Evolutionary conservation across 2,113 vertebrate genomes (phyloP), one percentile per base, ranked within the genome.

Genomic region (Rhinolophus sinicus): DNA sequence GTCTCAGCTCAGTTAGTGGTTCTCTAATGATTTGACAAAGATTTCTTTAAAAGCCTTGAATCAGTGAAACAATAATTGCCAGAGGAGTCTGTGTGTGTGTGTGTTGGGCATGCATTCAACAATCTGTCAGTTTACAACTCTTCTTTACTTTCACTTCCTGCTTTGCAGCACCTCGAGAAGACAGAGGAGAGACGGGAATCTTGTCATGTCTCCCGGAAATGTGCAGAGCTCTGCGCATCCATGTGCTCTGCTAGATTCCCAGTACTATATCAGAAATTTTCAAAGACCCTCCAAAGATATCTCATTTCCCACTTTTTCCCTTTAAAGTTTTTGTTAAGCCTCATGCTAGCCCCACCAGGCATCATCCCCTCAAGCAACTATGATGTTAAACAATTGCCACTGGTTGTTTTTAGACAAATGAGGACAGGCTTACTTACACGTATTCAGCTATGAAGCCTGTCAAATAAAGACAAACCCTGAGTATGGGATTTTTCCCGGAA

Each of bases 1-100:
- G 40, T 30, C 15, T 83, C 38, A 84, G 40, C 38, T 44, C 90
- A 88, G 58, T 69, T 40, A 69, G 52, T 47, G 50, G 65, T 80
- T 47, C 18, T 80, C 35, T 84, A 60, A 62, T 85, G 91, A 88
- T 84, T 64, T 93, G 56, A 84, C 70, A 92, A 73, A 91, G 19
- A 95, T 78, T 83, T 93, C 88, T 84, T 84, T 88, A 91, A 93
- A 64, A 62, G 72, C 26, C 33, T 76, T 88, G 24, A 88, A 75
- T 82, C 64, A 78, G 38, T 75, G 92, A 95, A 69, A 58, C 52
- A 85, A 10, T 6, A 75, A 47, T 88, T 85, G 44, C 38, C 76
- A 93, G n/a, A 60, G 76, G 44, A 93, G 21, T 73, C 38, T 50
- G 8, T 85, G 28, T 86, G 18, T 86, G 38, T n/a, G n/a, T 92